Evolutionary conservation across 2,888 invertebrate genomes (phyloP).

Genomic region (Lumbricus terrestris): DNA sequence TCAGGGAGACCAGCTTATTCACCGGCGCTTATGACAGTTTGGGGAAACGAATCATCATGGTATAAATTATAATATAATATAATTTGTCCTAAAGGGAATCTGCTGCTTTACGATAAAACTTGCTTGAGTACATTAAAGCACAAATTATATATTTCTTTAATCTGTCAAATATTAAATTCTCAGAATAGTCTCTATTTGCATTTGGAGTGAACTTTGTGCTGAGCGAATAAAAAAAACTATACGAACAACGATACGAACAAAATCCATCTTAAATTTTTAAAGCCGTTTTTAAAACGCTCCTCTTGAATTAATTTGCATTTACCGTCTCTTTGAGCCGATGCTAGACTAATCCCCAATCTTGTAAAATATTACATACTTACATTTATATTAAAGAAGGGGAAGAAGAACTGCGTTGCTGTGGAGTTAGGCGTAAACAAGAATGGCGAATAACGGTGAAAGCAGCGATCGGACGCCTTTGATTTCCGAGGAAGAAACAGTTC

Average conservation of each 20-base stretch:
- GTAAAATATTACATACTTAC: neutral
- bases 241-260: neutral
- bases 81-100: too few relatives aligned
- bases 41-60: too few relatives aligned
- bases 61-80: too few relatives aligned
- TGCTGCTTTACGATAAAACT: too few relatives aligned
- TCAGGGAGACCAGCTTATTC: too few relatives aligned
- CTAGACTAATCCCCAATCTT: too few relatives aligned
- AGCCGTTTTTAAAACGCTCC: neutral
- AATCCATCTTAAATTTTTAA: neutral
- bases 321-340: neutral
- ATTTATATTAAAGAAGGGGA: neutral
- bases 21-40: too few relatives aligned
- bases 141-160: neutral
- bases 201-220: neutral
- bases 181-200: neutral
- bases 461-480: neutral
- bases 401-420: constrained; percentile 10
- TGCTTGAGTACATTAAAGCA: too few relatives aligned
- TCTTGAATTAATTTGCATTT: neutral
- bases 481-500: neutral
- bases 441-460: neutral
- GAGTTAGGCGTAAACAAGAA: neutral
- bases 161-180: too few relatives aligned
- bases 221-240: neutral